Evolutionary conservation across 2,113 vertebrate species (phyloP), one percentile per base, ranked within the genome.

Genomic region (Chaetodon trifascialis): DNA sequence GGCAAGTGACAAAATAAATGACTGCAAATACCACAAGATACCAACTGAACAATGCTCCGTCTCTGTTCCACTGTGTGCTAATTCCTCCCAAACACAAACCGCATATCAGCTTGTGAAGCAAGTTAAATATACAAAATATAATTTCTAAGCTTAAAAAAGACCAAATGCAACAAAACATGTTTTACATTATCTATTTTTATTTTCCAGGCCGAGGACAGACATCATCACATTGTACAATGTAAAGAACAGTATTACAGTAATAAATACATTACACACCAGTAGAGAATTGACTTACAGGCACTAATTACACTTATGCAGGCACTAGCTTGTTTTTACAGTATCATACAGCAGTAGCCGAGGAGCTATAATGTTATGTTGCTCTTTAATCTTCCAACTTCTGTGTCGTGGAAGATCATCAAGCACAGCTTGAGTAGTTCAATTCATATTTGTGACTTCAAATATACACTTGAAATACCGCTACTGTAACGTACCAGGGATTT

Each of bases 191-290:
- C 56, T 56, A 7, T 4, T 47, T 93, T 93, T 88, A 89, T 89
- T 91, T 77, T 60, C 67, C 77, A 76, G 80, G 83, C 64, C 36
- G 64, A 55, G 56, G 36, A 88, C 73, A 88, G 69, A 88, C 82
- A 84, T 73, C 9, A 80, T 72, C 79, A 88, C 83, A 79, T 70
- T 49, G 58, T 87, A 89, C 79, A 84, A 64, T 40, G 30, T 70
- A 52, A 68, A 82, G 76, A 86, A 69, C 74, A 79, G 71, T 80
- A 81, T 80, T 40, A 91, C 82, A 84, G 12, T 83, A 82, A 91
- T 91, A 91, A 93, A 92, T 85, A 93, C 76, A 88, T 80, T 44
- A 82, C 62, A 82, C 81, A 86, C 76, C 76, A 69, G 86, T 55
- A 77, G 66, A 87, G 80, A 86, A 78, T 21, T 21, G 73, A 77